Conservation (phyloP, 1,140 invertebrate genomes). For the Lineus longissimus region DNA sequence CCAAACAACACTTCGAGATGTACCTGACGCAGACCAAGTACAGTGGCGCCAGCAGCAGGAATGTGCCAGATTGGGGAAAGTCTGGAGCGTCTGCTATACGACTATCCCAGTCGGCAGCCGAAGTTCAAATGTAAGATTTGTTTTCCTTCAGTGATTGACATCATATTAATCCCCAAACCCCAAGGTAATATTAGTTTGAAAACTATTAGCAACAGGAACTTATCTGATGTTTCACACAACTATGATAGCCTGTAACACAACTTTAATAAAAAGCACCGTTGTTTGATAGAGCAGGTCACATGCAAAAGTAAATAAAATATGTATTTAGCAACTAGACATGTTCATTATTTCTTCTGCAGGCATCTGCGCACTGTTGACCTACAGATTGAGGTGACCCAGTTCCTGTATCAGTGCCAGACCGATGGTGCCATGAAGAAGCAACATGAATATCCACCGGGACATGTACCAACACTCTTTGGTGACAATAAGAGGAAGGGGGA, state of each 20-base stretch:
- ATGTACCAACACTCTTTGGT: slow-evolving; percentile 42
- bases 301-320: too few species aligned
- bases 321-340: too few species aligned
- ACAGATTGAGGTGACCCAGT: slow-evolving; percentile 53
- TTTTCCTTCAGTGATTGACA: slow-evolving; percentile 2
- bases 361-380: slow-evolving; percentile 43
- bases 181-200: too few species aligned
- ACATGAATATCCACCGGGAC: background rate
- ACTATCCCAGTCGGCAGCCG: slow-evolving; percentile 32
- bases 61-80: slow-evolving; percentile 10
- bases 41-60: background rate
- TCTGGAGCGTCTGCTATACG: slow-evolving; percentile 21
- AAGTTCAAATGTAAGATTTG: slow-evolving; percentile 38
- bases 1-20: slow-evolving; percentile 46
- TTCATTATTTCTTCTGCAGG: slow-evolving; percentile 29
- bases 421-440: too few species aligned
- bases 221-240: too few species aligned
- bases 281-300: too few species aligned
- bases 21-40: slow-evolving; percentile 3
- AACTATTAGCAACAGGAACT: too few species aligned
- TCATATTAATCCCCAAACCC: background rate
- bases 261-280: too few species aligned
- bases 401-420: slow-evolving; percentile 37
- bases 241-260: too few species aligned
- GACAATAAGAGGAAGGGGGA: slow-evolving; percentile 32